Evolutionary conservation across 2,888 invertebrate genomes (phyloP).

Genomic region (Chalcis sispes): DNA sequence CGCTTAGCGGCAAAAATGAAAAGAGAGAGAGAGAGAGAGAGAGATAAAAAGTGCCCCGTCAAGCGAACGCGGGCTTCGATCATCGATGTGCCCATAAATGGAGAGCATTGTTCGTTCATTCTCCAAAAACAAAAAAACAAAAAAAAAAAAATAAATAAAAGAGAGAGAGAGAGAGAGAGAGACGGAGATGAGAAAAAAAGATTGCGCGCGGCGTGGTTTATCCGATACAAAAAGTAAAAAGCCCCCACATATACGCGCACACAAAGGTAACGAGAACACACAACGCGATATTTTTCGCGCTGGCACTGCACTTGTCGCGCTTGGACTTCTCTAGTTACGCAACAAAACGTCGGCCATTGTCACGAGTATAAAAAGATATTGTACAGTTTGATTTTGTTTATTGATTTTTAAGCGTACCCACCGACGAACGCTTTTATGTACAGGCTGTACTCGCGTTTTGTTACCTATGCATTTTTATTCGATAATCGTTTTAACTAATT

Average conservation of each 20-base stretch:
- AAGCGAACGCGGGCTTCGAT: constrained; percentile 28
- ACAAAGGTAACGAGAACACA: no score
- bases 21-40: neutral
- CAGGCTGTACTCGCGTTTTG: neutral
- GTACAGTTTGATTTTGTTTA: neutral
- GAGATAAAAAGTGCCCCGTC: neutral
- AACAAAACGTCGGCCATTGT: constrained; percentile 20
- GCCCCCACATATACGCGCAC: no score
- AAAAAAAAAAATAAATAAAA: no score
- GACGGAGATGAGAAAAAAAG: constrained; percentile 49
- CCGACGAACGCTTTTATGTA: no score
- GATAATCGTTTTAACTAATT: constrained; percentile 4
- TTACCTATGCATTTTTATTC: neutral
- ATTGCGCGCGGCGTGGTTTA: constrained; percentile 53
- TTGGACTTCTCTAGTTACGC: constrained; percentile 10
- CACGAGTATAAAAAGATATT: neutral
- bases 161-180: no score
- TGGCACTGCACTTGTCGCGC: neutral
- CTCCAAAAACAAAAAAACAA: constrained; percentile 13
- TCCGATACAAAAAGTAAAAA: constrained; percentile 1
- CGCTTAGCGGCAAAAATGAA: constrained; percentile 35
- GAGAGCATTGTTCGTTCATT: constrained; percentile 27
- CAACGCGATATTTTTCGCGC: constrained; percentile 5
- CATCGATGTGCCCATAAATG: constrained; percentile 28
- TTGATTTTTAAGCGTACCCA: no score